phyloP scores from a whole-genome alignment of 2,888 invertebrate genomes.

The Chrysina gloriosa region DNA sequence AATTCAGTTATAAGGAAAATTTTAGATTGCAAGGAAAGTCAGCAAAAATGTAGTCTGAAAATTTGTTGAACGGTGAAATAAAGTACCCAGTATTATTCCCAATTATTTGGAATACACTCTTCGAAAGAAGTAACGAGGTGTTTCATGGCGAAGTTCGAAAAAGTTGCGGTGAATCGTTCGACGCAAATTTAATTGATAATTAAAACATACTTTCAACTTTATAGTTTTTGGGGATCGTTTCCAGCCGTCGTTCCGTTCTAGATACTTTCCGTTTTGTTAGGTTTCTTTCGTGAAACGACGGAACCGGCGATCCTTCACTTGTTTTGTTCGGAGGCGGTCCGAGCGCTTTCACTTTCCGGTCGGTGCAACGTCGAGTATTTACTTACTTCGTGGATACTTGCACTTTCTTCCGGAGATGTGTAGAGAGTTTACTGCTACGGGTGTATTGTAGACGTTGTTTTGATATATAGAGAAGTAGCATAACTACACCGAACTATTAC shows the following conservation, averaged over 20 bases:
- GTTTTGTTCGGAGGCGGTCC: not conserved
- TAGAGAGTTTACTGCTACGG: not conserved
- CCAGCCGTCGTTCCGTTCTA: slow-evolving; percentile 3
- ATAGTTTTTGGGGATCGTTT: not conserved
- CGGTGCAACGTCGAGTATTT: not conserved
- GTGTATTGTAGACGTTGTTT: not conserved
- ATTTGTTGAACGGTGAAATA: too few relatives aligned
- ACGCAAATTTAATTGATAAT: not conserved
- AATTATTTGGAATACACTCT: too few relatives aligned
- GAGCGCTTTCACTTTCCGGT: slow-evolving; percentile 26
- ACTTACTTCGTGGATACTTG: slow-evolving; percentile 10
- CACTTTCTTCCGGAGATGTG: slow-evolving; percentile 16
- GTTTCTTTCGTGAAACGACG: not conserved
- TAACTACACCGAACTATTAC: too few relatives aligned
- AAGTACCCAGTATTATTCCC: too few relatives aligned
- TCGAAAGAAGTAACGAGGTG: too few relatives aligned
- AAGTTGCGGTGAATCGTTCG: too few relatives aligned
- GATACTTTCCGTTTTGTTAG: slow-evolving; percentile 5
- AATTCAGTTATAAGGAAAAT: too few relatives aligned
- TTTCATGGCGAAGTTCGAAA: too few relatives aligned
- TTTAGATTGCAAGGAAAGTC: too few relatives aligned
- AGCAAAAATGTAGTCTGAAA: too few relatives aligned
- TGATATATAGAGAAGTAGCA: too few relatives aligned
- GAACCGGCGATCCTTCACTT: slow-evolving; percentile 6
- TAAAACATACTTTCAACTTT: not conserved